Evolutionary conservation across 2,797 vertebrate species (phyloP).

Genomic region (Dipus sagitta): DNA sequence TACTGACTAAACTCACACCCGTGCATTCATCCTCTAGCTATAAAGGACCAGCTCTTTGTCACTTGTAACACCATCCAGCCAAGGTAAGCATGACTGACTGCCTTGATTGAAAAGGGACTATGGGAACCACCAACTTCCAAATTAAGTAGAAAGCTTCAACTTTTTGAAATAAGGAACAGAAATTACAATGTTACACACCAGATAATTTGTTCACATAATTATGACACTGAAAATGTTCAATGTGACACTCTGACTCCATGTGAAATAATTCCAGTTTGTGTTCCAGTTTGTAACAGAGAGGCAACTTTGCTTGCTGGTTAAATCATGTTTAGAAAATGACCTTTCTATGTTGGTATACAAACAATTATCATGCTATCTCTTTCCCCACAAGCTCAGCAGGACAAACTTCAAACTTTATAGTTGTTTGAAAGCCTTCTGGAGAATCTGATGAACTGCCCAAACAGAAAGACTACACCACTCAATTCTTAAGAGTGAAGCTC

Average conservation of each 20-base stretch:
- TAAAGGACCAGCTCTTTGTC: constrained; percentile 45
- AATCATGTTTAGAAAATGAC: constrained; percentile 65
- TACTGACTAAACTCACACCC: constrained; percentile 74
- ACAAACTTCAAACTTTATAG: constrained; percentile 81
- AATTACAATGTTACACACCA: constrained; percentile 58
- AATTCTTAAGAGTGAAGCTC: constrained; percentile 83
- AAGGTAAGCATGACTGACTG: constrained; percentile 59
- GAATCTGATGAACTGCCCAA: constrained; percentile 81
- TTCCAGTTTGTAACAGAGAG: constrained; percentile 28
- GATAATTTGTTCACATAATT: constrained; percentile 61
- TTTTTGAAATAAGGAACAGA: constrained; percentile 47
- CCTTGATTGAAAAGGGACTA: constrained; percentile 72
- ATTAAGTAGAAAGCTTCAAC: constrained; percentile 54
- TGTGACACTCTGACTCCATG: constrained; percentile 60
- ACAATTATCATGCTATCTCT: constrained; percentile 68
- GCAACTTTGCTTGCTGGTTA: constrained; percentile 68
- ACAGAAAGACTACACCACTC: constrained; percentile 80
- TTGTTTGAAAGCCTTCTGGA: constrained; percentile 82
- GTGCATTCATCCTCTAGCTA: constrained; percentile 59
- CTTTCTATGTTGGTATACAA: constrained; percentile 66
- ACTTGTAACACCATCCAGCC: constrained; percentile 51
- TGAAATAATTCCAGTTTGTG: constrained; percentile 63
- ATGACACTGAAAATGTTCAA: constrained; percentile 68
- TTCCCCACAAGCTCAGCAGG: constrained; percentile 81
- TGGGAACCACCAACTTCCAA: constrained; percentile 60